Percentiles rank a stretch among this genome's conserved stretches.
Conservation (phyloP, 2,113 vertebrate species). For the Sylvilagus bachmani region DNA sequence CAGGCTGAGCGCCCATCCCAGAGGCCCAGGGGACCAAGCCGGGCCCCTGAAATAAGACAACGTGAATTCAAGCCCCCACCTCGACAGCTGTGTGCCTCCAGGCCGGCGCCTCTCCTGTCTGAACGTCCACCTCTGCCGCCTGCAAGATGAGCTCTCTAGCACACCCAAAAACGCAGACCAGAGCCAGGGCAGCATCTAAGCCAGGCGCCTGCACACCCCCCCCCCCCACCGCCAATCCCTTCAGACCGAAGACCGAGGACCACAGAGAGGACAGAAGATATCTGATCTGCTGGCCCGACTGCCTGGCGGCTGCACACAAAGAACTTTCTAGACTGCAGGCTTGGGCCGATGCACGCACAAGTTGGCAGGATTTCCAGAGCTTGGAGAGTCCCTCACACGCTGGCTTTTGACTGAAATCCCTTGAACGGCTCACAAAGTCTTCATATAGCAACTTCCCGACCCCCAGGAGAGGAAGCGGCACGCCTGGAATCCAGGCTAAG, state of each 20-base stretch:
- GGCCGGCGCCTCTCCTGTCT: background rate
- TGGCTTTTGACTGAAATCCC: background rate
- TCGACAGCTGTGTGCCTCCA: background rate
- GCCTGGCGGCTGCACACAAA: background rate
- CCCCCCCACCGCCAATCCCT: background rate
- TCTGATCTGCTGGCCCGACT: background rate
- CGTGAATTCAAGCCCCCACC: background rate
- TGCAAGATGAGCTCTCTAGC: too few species aligned
- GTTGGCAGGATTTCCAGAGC: background rate
- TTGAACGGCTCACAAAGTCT: background rate
- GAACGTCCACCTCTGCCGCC: background rate
- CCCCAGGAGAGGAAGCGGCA: background rate
- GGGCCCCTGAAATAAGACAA: background rate
- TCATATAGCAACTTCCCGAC: background rate
- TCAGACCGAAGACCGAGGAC: background rate
- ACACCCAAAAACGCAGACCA: background rate
- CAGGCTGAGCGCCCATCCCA: background rate
- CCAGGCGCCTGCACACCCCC: background rate
- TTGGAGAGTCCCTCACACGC: background rate
- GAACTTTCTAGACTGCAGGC: background rate
- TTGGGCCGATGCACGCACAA: background rate
- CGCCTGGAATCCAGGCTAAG: background rate
- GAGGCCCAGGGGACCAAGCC: background rate
- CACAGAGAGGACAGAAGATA: background rate
- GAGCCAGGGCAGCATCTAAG: background rate